Percentiles rank a stretch among this genome's conserved stretches.
These are phyloP conservation scores for Lathronympha strigana DNA, from an alignment of 2,888 invertebrate genomes.

Conservation along the genomic window DNA sequence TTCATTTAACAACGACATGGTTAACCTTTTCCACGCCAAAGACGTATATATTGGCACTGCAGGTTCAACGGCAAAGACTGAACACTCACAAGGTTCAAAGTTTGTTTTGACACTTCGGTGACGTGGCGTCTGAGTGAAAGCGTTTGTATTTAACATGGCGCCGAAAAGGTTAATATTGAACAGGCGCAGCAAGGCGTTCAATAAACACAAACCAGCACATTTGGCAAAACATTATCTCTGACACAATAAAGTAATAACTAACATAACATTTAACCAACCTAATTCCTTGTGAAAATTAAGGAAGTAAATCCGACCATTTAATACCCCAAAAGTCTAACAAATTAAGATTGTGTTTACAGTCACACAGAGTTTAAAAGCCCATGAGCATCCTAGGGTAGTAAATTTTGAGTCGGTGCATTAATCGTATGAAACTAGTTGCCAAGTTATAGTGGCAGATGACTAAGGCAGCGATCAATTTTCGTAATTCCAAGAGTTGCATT, in stretches of 20 bases:
- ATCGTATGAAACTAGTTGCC: conserved; percentile 26
- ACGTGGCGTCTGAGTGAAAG: no score
- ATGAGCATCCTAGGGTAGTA: not conserved
- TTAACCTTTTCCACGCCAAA: no score
- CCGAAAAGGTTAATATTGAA: no score
- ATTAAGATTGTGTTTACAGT: not conserved
- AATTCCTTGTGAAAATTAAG: conserved; percentile 4
- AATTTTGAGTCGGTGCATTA: conserved; percentile 15
- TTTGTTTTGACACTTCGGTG: no score
- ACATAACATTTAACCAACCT: not conserved
- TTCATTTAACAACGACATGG: no score
- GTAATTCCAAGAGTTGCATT: conserved; percentile 13
- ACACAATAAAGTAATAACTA: not conserved
- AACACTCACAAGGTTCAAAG: no score
- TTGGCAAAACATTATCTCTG: not conserved
- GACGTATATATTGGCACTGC: no score
- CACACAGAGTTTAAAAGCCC: not conserved
- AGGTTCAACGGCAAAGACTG: no score
- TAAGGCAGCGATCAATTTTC: conserved; percentile 33
- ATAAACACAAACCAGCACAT: not conserved
- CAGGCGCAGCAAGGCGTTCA: not conserved
- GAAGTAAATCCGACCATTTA: conserved; percentile 14
- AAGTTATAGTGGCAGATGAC: conserved; percentile 24
- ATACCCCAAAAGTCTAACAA: not conserved
- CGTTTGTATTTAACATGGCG: no score